A percentile compares a stretch with the other conserved stretches of the same genome.
These are phyloP conservation scores for Lagocephalus sceleratus DNA, from an alignment of 2,797 vertebrate genomes.

Conservation along the genomic window DNA sequence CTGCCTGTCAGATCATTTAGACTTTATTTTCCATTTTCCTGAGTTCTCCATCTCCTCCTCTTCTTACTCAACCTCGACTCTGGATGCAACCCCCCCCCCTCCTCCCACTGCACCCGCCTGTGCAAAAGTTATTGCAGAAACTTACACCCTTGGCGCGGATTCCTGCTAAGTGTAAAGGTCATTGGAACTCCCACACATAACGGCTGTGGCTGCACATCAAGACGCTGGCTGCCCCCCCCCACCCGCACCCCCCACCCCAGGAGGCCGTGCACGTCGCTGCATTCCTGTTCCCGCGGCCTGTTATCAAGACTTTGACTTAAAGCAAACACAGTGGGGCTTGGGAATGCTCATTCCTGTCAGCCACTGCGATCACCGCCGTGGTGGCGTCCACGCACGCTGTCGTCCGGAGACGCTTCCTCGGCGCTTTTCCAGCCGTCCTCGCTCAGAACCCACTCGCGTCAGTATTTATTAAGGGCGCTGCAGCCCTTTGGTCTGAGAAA, in stretches of 20 bases:
- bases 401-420: constrained; percentile 16
- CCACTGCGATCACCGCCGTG: background rate
- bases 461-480: constrained; percentile 38
- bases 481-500: constrained; percentile 11
- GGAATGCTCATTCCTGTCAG: constrained; percentile 9
- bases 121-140: constrained; percentile 46
- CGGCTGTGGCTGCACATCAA: constrained; percentile 16
- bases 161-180: constrained; percentile 52
- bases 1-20: constrained; percentile 28
- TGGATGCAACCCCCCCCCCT: constrained; percentile 9
- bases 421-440: constrained; percentile 12
- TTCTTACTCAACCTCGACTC: constrained; percentile 14
- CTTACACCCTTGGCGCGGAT: constrained; percentile 43
- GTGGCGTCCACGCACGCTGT: constrained; percentile 10
- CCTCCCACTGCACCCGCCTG: constrained; percentile 31
- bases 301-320: constrained; percentile 49
- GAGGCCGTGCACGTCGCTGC: constrained; percentile 34
- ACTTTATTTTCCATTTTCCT: constrained; percentile 40
- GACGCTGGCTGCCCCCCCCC: constrained; percentile 30
- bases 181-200: constrained; percentile 47
- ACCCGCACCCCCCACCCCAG: constrained; percentile 11
- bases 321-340: constrained; percentile 37
- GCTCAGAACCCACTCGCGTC: background rate
- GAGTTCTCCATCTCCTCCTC: constrained; percentile 2
- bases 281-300: constrained; percentile 63